These are phyloP conservation scores for Osmoderma eremita DNA, from an alignment of 2,888 invertebrate genomes.

Conservation along the genomic window DNA sequence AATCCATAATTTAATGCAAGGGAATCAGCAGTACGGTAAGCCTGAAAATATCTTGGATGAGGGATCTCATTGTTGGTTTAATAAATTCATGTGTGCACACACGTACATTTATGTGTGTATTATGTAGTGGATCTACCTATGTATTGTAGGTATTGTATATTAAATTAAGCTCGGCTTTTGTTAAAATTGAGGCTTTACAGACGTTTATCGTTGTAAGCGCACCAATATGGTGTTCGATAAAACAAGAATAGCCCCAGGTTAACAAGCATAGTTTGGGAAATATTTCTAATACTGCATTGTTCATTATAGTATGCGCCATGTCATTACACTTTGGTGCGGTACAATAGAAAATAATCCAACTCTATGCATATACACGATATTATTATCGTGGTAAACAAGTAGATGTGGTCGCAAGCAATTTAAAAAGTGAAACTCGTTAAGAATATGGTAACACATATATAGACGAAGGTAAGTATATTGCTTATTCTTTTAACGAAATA, in stretches of 20 bases:
- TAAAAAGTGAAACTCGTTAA: too few relatives aligned
- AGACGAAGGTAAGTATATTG: too few relatives aligned
- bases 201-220: conserved; percentile 11
- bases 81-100: conserved; percentile 1
- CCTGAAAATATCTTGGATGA: conserved; percentile 12
- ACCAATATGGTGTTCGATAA: conserved; percentile 7
- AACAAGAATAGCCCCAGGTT: conserved; percentile 13
- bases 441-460: too few relatives aligned
- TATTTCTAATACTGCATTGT: conserved; percentile 14
- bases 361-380: background rate
- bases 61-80: background rate
- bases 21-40: background rate
- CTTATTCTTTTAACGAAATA: too few relatives aligned
- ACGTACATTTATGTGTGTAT: background rate
- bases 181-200: conserved; percentile 10
- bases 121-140: background rate
- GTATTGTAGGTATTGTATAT: conserved; percentile 6
- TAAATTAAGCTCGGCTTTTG: conserved; percentile 22
- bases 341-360: background rate
- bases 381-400: background rate
- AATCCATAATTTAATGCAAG: background rate
- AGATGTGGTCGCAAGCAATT: too few relatives aligned
- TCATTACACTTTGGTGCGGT: background rate
- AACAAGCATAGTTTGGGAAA: conserved; percentile 13
- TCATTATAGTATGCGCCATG: conserved; percentile 12